These are phyloP conservation scores for Calosoma granatense DNA, from an alignment of 1,140 invertebrate genomes.

Conservation along the genomic window DNA sequence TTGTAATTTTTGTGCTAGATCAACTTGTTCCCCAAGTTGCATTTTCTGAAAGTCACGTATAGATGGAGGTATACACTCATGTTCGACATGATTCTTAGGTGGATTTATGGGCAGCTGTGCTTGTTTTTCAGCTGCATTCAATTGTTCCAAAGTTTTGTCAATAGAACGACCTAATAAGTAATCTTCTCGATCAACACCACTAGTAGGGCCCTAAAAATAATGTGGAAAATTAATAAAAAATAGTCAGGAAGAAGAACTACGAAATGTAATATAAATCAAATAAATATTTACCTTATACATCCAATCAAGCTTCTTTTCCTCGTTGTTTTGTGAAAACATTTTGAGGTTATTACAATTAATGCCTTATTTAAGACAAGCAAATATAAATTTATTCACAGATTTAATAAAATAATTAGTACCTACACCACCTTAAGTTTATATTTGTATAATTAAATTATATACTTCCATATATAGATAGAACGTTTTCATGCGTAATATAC, in stretches of 20 bases:
- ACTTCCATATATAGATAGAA: too few species aligned
- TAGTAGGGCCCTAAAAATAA: conserved; percentile 53
- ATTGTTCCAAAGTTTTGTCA: conserved; percentile 71
- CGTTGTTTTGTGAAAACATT: conserved; percentile 39
- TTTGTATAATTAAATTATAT: too few species aligned
- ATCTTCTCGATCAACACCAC: conserved; percentile 69
- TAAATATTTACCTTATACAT: conserved; percentile 67
- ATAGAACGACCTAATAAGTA: conserved; percentile 82
- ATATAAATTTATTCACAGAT: too few species aligned
- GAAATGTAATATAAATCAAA: conserved; percentile 15
- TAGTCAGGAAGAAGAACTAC: not conserved
- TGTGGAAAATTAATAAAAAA: conserved; percentile 12
- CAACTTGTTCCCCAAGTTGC: conserved; percentile 54
- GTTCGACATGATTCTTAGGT: conserved; percentile 59
- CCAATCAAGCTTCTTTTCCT: conserved; percentile 71
- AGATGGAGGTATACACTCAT: conserved; percentile 66
- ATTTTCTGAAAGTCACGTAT: conserved; percentile 49
- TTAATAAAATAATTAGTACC: too few species aligned
- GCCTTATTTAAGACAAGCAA: too few species aligned
- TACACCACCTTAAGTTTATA: too few species aligned
- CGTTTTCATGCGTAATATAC: too few species aligned
- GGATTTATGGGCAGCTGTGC: conserved; percentile 33
- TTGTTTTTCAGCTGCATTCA: conserved; percentile 49
- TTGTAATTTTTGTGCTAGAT: conserved; percentile 70
- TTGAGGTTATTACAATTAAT: too few species aligned